These are phyloP conservation scores for Eupithecia insigniata DNA, from an alignment of 2,888 invertebrate species.

Conservation along the genomic window DNA sequence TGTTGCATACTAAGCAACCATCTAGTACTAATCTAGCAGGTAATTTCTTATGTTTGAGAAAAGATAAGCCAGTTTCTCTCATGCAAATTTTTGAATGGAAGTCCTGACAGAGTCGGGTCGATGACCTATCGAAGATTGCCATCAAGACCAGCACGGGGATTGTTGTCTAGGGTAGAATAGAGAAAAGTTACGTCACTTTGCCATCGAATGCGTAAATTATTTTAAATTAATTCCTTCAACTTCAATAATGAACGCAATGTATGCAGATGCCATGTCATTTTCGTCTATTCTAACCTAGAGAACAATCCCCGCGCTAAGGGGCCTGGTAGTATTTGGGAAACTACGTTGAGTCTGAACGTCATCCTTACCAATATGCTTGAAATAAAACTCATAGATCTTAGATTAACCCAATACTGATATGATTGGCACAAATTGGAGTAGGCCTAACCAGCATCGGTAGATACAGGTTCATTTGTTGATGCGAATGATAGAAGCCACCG, in stretches of 20 bases:
- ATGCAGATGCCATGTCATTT: too few relatives aligned
- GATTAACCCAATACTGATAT: background rate
- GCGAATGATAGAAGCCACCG: background rate
- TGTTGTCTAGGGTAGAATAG: too few relatives aligned
- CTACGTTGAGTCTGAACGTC: background rate
- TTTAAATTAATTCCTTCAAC: too few relatives aligned
- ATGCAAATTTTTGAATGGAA: background rate
- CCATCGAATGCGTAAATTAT: too few relatives aligned
- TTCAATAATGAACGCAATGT: too few relatives aligned
- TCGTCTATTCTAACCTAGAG: too few relatives aligned
- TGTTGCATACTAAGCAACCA: conserved; percentile 90
- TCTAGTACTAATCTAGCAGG: conserved; percentile 93
- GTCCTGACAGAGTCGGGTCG: background rate
- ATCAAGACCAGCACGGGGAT: background rate
- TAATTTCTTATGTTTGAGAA: conserved; percentile 61
- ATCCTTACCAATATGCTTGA: background rate
- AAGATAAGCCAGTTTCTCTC: background rate
- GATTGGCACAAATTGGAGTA: background rate
- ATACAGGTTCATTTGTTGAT: background rate
- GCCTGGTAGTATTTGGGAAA: background rate
- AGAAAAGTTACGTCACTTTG: too few relatives aligned
- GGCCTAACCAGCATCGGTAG: background rate
- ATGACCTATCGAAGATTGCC: background rate
- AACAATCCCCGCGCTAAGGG: too few relatives aligned
- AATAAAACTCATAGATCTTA: background rate